Base-by-base conservation (phyloP, 2,888 invertebrate genomes). In the Amphipyra berbera region DNA sequence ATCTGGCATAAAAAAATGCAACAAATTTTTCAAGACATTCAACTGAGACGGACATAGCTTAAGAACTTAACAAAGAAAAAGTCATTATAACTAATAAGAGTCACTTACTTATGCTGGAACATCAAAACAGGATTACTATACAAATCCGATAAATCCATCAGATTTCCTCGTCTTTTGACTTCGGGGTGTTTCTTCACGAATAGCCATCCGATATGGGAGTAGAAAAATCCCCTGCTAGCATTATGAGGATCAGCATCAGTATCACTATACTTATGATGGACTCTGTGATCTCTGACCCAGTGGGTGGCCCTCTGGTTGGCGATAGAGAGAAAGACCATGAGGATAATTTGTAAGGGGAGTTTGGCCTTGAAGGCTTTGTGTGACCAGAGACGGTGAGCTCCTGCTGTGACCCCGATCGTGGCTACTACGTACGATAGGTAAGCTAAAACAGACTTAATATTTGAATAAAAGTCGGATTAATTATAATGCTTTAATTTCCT, bases 191-290 rank as follows among this genome's bases (percentile, higher is more conserved):
- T 98, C 66, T 95, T 95, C 78, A 96, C 96, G 63, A 98, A 84
- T 47, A 98, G 89, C 98, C 98, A 98, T 13, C 98, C 98, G 54
- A 98, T 95, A 87, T 98, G 98, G 0, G 97, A 95, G 88, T 97
- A 98, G 94, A 98, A 98, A 90, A 98, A 97, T 6, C 98, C 98
- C 35, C 97, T 92, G 12, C 84, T 96, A 2, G 97, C 96, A 83
- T 97, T 97, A 85, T 97, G 97, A 0, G 97, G 97, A 86, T 97
- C 97, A 0, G 97, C 97, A 83, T 97, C 96, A 0, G 97, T 97
- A 82, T 97, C 97, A 61, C 96, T 96, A 91, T 95, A 97, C 81
- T 80, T 79, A 46, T 91, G 57, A 93, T 95, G 96, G 90, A 95
- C 72, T 91, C 96, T 42, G 92, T 91, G 58, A 42, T 84, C 82